phyloP scores from a whole-genome alignment of 2,888 invertebrate genomes.

The Phrixothrix hirtus region DNA sequence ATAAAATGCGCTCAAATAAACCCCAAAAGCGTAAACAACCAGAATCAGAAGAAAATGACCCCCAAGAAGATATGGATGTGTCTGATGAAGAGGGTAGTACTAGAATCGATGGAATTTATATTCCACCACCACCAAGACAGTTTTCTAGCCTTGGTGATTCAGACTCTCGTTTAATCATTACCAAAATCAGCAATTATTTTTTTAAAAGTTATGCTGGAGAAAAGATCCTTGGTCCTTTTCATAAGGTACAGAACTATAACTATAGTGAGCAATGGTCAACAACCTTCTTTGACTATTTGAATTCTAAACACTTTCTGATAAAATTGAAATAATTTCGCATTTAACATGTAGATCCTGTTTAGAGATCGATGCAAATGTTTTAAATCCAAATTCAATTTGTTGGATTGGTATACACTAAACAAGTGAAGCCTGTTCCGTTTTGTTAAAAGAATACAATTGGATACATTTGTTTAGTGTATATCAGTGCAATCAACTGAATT shows the following conservation, averaged over 20 bases:
- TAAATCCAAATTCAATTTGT: too few relatives aligned
- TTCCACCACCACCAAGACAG: conserved; percentile 76
- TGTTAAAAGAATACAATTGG: too few relatives aligned
- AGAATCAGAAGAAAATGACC: conserved; percentile 18
- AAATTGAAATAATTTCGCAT: not conserved
- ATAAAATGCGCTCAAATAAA: conserved; percentile 5
- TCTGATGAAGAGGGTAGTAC: conserved; percentile 71
- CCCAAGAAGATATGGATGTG: conserved; percentile 34
- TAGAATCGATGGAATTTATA: conserved; percentile 79
- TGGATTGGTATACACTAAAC: too few relatives aligned
- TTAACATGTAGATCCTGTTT: too few relatives aligned
- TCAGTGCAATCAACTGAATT: too few relatives aligned
- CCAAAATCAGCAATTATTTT: conserved; percentile 86
- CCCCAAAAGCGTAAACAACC: conserved; percentile 9
- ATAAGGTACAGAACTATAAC: conserved; percentile 85
- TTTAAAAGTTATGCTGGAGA: conserved; percentile 96
- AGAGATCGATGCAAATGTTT: too few relatives aligned
- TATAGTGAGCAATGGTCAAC: too few relatives aligned
- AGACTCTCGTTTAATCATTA: conserved; percentile 87
- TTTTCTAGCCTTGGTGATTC: conserved; percentile 71
- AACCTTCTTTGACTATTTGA: not conserved
- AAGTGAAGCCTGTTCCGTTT: too few relatives aligned
- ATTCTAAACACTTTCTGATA: not conserved
- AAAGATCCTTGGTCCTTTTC: conserved; percentile 88
- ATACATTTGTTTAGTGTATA: too few relatives aligned